phyloP scores from a whole-genome alignment of 2,888 invertebrate genomes.

The Meganola albula region DNA sequence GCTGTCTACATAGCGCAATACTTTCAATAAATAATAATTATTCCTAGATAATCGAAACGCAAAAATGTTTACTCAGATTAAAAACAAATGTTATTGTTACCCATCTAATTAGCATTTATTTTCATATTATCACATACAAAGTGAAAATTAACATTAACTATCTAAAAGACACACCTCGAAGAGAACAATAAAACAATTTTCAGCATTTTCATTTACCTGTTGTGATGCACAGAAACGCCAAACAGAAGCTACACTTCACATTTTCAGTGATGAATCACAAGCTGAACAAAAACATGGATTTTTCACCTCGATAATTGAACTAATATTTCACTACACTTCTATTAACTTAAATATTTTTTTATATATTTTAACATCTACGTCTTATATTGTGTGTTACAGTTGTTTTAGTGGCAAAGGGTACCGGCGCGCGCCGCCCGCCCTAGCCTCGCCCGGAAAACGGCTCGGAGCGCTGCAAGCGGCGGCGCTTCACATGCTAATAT shows the following conservation, averaged over 20 bases:
- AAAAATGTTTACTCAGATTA: too few relatives aligned
- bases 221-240: conserved; percentile 23
- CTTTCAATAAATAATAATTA: too few relatives aligned
- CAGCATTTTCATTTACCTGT: conserved; percentile 34
- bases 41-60: too few relatives aligned
- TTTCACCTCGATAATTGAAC: conserved; percentile 2
- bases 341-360: conserved; percentile 5
- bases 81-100: too few relatives aligned
- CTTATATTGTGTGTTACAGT: conserved; percentile 31
- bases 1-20: too few relatives aligned
- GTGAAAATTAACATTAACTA: too few relatives aligned
- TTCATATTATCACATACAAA: too few relatives aligned
- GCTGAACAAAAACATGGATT: conserved; percentile 7
- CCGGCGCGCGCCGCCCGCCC: conserved; percentile 72
- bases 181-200: conserved; percentile 24
- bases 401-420: conserved; percentile 37
- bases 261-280: conserved; percentile 24
- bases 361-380: conserved; percentile 27
- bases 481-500: conserved; percentile 47
- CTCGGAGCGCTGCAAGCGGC: conserved; percentile 19
- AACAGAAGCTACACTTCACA: conserved; percentile 26
- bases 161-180: too few relatives aligned
- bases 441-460: conserved; percentile 44
- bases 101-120: too few relatives aligned
- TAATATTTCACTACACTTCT: conserved; percentile 21